Conservation (phyloP, 2,888 invertebrate genomes). For the Cephus sareptanus region DNA sequence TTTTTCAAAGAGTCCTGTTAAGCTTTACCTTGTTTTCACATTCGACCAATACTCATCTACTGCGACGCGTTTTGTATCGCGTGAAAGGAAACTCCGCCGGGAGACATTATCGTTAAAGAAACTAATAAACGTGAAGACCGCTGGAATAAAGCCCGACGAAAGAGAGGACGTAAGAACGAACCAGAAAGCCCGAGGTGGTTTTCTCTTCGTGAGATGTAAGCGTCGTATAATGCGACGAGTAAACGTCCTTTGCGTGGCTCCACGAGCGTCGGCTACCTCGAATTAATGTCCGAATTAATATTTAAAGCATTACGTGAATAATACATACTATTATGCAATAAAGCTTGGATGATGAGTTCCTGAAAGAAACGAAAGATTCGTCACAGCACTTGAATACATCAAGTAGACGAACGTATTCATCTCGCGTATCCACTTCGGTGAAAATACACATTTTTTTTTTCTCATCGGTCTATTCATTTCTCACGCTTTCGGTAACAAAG, state of each 20-base stretch:
- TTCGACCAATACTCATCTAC: not conserved
- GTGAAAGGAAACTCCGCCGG: not conserved
- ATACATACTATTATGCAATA: not conserved
- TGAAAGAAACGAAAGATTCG: not conserved
- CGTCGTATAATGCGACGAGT: not conserved
- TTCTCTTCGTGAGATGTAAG: conserved; percentile 21
- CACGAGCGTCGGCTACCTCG: not conserved
- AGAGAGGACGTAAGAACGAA: not conserved
- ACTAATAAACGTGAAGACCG: not conserved
- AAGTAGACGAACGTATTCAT: not conserved
- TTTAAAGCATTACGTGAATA: not conserved
- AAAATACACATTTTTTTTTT: not conserved
- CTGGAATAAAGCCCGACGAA: not conserved
- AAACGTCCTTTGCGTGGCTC: not conserved
- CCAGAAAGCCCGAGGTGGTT: not conserved
- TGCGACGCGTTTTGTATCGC: not conserved
- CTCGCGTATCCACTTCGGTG: not conserved
- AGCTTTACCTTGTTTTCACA: not conserved
- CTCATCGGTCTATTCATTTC: not conserved
- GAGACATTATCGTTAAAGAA: not conserved
- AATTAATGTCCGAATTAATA: conserved; percentile 3
- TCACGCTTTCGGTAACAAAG: not conserved
- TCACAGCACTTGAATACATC: not conserved
- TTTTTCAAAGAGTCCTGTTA: not conserved
- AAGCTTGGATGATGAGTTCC: not conserved